These are phyloP conservation scores for Heliothis virescens DNA, from an alignment of 1,140 invertebrate species.

Conservation along the genomic window DNA sequence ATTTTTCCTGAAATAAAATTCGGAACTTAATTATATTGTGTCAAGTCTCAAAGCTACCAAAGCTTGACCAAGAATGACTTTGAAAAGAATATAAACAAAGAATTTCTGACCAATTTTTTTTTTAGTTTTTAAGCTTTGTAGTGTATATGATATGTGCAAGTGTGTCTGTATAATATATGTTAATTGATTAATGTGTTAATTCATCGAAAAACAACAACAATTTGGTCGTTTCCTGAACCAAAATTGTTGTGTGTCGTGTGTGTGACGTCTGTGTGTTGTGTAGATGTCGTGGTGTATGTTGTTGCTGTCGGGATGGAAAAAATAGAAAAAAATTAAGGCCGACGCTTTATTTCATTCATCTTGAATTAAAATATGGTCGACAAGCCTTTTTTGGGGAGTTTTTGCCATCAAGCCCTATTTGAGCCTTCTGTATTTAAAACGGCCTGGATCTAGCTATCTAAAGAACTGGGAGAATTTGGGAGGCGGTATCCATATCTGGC, in stretches of 20 bases:
- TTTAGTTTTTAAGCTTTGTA: too few species aligned
- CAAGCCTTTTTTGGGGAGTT: not conserved
- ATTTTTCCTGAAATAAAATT: conserved; percentile 24
- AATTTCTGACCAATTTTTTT: too few species aligned
- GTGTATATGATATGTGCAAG: too few species aligned
- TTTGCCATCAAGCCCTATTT: conserved; percentile 13
- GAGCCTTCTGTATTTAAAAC: not conserved
- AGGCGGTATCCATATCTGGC: not conserved
- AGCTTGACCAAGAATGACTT: not conserved
- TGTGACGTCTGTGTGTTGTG: too few species aligned
- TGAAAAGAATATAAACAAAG: not conserved
- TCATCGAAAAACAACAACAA: not conserved
- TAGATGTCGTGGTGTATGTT: too few species aligned
- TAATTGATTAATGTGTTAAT: too few species aligned
- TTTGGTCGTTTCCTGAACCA: too few species aligned
- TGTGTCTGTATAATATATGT: too few species aligned
- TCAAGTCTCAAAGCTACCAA: not conserved
- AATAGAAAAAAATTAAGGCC: conserved; percentile 7
- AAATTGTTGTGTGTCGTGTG: too few species aligned
- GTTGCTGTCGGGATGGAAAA: not conserved
- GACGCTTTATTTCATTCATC: conserved; percentile 1
- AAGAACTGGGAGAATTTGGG: conserved; percentile 12
- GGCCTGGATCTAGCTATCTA: conserved; percentile 7
- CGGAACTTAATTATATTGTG: not conserved
- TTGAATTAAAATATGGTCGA: not conserved